Percentiles rank a stretch among this genome's conserved stretches.
phyloP scores from a whole-genome alignment of 2,888 invertebrate genomes.

The Agelastica alni region DNA sequence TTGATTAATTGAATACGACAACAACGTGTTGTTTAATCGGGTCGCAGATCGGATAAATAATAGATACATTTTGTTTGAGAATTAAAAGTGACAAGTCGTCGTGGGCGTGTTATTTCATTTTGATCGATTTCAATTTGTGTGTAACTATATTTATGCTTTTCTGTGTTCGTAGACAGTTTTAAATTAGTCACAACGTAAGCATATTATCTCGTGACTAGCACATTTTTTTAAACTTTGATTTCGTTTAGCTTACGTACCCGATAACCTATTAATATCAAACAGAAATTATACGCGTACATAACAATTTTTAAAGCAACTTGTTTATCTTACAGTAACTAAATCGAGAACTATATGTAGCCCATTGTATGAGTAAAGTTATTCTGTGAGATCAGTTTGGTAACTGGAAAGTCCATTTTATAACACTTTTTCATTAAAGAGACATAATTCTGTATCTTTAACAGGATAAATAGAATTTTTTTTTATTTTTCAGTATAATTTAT shows the following conservation, averaged over 20 bases:
- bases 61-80: conserved; percentile 14
- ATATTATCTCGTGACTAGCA: conserved; percentile 14
- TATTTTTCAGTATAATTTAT: no score
- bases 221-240: no score
- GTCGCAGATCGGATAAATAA: conserved; percentile 2
- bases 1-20: not conserved
- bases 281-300: not conserved
- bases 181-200: conserved; percentile 10
- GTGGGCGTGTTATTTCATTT: conserved; percentile 21
- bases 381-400: no score
- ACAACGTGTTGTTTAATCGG: not conserved
- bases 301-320: no score
- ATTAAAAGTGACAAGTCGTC: conserved; percentile 11
- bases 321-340: no score
- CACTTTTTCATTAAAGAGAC: no score
- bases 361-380: no score
- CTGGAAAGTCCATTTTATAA: no score
- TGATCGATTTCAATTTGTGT: conserved; percentile 23
- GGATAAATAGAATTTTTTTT: no score
- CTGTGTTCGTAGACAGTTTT: conserved; percentile 9
- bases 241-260: no score
- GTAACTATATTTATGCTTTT: conserved; percentile 17
- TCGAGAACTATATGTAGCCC: no score
- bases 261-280: not conserved
- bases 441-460: no score